Evolutionary conservation across 2,888 invertebrate species (phyloP).

Genomic region (Tenodera sinensis): DNA sequence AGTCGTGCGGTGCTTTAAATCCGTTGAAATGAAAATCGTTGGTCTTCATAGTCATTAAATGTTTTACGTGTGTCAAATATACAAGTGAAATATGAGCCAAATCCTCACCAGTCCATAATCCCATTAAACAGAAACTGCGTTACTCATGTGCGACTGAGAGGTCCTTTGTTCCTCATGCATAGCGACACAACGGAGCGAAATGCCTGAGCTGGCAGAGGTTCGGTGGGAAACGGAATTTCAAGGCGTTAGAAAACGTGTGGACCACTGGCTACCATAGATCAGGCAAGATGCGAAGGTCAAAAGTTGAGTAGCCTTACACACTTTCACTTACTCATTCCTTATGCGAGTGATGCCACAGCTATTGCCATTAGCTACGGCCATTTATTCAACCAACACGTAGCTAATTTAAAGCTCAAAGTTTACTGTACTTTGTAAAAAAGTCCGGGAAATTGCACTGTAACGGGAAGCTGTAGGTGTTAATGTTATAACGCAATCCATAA

Average conservation of each 20-base stretch:
- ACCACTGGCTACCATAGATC: neutral
- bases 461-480: no score
- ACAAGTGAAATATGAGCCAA: no score
- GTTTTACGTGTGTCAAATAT: no score
- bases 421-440: neutral
- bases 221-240: neutral
- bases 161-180: neutral
- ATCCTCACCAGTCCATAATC: no score
- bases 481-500: no score
- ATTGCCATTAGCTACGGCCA: neutral
- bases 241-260: neutral
- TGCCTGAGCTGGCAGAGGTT: neutral
- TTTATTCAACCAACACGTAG: neutral
- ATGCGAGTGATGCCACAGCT: neutral
- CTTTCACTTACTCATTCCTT: neutral
- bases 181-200: neutral
- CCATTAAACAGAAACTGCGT: no score
- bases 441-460: no score
- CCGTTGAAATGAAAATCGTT: no score
- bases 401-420: neutral
- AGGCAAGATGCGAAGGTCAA: neutral
- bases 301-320: neutral
- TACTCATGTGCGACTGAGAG: no score
- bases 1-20: no score
- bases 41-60: no score